Evolutionary conservation across 2,797 vertebrate genomes (phyloP).

Genomic region (Oreochromis mossambicus): DNA sequence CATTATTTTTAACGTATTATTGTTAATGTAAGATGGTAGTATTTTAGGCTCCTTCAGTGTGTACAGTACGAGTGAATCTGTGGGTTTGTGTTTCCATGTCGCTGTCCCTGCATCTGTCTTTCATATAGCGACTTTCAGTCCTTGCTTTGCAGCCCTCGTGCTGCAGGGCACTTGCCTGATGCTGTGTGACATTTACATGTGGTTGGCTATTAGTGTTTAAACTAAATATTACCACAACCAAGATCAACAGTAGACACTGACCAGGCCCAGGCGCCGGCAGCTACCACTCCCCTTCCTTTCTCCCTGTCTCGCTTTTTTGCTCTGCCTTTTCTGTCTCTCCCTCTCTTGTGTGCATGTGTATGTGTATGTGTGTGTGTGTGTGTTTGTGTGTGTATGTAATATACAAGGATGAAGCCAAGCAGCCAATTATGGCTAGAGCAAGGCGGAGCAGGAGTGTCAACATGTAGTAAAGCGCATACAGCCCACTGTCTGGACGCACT

Average conservation of each 20-base stretch:
- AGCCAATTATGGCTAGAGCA: slow-evolving; percentile 51
- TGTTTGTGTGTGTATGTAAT: not conserved
- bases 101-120: not conserved
- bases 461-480: slow-evolving; percentile 52
- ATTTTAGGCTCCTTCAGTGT: not conserved
- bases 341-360: not conserved
- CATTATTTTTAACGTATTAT: not conserved
- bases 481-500: slow-evolving; percentile 41
- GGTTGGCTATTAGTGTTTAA: slow-evolving; percentile 53
- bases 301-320: slow-evolving; percentile 1
- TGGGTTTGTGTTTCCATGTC: not conserved
- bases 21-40: not conserved
- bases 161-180: slow-evolving; percentile 22
- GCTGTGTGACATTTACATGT: slow-evolving; percentile 61
- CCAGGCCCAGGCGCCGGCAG: slow-evolving; percentile 42
- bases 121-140: slow-evolving; percentile 18
- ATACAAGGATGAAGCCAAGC: slow-evolving; percentile 34
- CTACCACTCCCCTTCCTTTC: slow-evolving; percentile 33
- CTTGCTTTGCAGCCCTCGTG: not conserved
- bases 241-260: slow-evolving; percentile 63
- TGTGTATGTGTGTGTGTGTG: not conserved
- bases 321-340: slow-evolving; percentile 15
- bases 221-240: slow-evolving; percentile 67
- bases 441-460: slow-evolving; percentile 51
- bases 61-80: not conserved